A percentile compares a stretch with the other conserved stretches of the same genome.
Conservation (phyloP, 2,888 invertebrate species). For the Fabriciana adippe region DNA sequence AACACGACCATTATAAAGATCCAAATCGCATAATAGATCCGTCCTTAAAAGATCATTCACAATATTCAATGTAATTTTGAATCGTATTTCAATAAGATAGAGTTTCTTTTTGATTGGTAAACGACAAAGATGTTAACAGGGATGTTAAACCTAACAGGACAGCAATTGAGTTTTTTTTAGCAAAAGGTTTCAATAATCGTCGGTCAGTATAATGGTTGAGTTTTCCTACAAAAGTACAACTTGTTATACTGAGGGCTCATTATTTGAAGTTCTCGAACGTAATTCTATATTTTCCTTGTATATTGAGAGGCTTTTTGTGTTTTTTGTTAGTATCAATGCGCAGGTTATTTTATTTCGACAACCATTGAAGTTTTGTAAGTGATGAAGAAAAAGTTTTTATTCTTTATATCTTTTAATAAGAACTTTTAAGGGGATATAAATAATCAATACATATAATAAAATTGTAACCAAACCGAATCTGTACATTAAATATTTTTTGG, state of each 20-base stretch:
- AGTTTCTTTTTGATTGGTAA: conserved; percentile 46
- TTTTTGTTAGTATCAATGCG: conserved; percentile 37
- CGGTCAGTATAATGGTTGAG: conserved; percentile 52
- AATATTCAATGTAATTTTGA: conserved; percentile 38
- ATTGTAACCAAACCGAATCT: too few relatives aligned
- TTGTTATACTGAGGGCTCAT: conserved; percentile 45
- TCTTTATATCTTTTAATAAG: neutral
- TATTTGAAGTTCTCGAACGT: conserved; percentile 43
- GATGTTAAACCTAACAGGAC: conserved; percentile 49
- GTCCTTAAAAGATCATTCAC: conserved; percentile 36
- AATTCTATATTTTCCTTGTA: conserved; percentile 43
- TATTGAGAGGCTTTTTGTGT: conserved; percentile 40
- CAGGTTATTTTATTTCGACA: conserved; percentile 33
- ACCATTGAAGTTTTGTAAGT: conserved; percentile 9
- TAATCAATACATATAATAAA: neutral
- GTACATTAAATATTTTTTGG: too few relatives aligned
- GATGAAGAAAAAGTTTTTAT: neutral
- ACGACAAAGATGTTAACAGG: conserved; percentile 45
- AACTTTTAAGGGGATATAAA: neutral
- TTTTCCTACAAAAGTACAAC: conserved; percentile 44
- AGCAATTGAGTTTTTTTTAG: conserved; percentile 55
- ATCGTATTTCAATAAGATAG: conserved; percentile 40
- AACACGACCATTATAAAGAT: conserved; percentile 38
- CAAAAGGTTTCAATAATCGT: conserved; percentile 57
- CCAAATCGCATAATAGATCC: conserved; percentile 31